phyloP scores from a whole-genome alignment of 2,797 vertebrate species.

The Esox lucius region DNA sequence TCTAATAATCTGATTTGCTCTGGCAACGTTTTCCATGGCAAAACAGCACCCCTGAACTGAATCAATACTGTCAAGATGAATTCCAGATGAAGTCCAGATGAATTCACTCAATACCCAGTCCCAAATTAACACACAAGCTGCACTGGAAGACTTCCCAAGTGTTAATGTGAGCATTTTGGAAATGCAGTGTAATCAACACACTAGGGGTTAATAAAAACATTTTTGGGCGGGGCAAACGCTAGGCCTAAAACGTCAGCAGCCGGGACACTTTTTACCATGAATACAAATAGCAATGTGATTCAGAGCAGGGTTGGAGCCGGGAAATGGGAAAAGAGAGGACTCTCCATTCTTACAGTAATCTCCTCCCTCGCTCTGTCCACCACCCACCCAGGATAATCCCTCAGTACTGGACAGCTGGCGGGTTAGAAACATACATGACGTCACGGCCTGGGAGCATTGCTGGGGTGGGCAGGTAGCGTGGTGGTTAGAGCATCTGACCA shows the following conservation, averaged over 20 bases:
- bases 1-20: too few relatives aligned
- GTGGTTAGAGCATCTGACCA: too few relatives aligned
- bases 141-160: too few relatives aligned
- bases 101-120: too few relatives aligned
- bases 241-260: slow-evolving; percentile 8
- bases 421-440: slow-evolving; percentile 57
- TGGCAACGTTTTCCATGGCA: too few relatives aligned
- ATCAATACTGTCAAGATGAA: too few relatives aligned
- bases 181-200: neutral
- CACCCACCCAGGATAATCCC: slow-evolving; percentile 57
- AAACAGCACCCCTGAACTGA: too few relatives aligned
- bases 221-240: neutral
- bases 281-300: neutral
- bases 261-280: neutral
- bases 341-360: slow-evolving; percentile 59
- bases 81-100: too few relatives aligned
- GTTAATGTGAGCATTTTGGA: too few relatives aligned
- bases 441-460: too few relatives aligned
- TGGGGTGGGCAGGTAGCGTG: too few relatives aligned
- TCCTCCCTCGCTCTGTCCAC: slow-evolving; percentile 41
- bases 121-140: too few relatives aligned
- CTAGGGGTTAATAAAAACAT: neutral
- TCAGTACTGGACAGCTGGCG: slow-evolving; percentile 53
- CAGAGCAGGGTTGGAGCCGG: neutral
- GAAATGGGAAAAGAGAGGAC: neutral